Conservation (phyloP, 2,888 invertebrate species). For the Papilio gigon region DNA sequence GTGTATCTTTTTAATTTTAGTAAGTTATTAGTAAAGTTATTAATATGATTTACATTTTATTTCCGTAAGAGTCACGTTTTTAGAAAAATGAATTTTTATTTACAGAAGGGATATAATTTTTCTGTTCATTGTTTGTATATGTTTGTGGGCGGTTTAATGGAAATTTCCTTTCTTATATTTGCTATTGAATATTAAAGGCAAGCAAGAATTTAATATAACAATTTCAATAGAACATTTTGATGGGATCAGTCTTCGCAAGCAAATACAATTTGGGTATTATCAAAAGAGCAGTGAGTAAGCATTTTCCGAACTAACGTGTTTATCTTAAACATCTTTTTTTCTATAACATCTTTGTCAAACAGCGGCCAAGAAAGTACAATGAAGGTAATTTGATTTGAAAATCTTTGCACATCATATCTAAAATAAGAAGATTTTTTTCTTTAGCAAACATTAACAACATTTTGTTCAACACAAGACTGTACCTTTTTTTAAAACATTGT, state of each 20-base stretch:
- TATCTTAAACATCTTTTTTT: conserved; percentile 16
- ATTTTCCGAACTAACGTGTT: neutral
- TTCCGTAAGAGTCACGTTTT: too few relatives aligned
- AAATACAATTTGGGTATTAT: conserved; percentile 18
- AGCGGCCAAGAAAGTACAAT: conserved; percentile 17
- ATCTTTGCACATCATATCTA: too few relatives aligned
- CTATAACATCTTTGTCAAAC: neutral
- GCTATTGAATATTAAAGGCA: conserved; percentile 2
- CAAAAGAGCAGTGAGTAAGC: conserved; percentile 21
- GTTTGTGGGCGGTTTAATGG: neutral
- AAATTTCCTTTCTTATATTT: conserved; percentile 1
- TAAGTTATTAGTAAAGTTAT: too few relatives aligned
- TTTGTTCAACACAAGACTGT: too few relatives aligned
- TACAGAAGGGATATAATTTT: too few relatives aligned
- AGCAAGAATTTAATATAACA: conserved; percentile 19
- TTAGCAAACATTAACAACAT: neutral
- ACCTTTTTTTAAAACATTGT: too few relatives aligned
- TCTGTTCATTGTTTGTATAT: neutral
- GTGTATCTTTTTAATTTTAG: too few relatives aligned
- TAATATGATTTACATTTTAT: too few relatives aligned
- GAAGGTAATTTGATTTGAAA: neutral
- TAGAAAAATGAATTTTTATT: too few relatives aligned
- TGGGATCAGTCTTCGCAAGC: conserved; percentile 8
- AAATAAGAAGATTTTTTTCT: neutral
- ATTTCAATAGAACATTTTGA: conserved; percentile 18